Conservation (phyloP, 2,797 vertebrate species). For the Botia kubotai region DNA sequence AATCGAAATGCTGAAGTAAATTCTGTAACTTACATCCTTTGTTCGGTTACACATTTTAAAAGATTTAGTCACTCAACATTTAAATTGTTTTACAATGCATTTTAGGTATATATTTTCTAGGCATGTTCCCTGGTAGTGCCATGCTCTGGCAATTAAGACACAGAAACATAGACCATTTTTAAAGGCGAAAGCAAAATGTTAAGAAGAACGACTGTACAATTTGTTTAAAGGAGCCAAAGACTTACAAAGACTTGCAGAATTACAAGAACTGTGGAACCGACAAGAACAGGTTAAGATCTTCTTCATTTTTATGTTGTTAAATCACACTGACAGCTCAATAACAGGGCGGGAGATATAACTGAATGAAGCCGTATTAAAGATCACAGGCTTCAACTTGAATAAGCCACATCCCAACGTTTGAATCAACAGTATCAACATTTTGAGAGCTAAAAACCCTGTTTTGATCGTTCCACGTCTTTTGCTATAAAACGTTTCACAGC, state of each 20-base stretch:
- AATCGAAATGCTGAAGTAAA: not conserved
- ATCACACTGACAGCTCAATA: not conserved
- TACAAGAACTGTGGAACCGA: not conserved
- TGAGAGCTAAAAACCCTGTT: constrained; percentile 20
- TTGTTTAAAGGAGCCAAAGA: too few relatives aligned
- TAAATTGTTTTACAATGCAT: too few relatives aligned
- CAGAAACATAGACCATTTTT: too few relatives aligned
- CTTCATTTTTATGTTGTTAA: not conserved
- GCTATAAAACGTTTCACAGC: constrained; percentile 55
- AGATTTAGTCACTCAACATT: not conserved
- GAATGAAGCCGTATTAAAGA: not conserved
- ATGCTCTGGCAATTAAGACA: too few relatives aligned
- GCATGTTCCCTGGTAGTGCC: too few relatives aligned
- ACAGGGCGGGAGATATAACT: not conserved
- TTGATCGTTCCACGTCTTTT: constrained; percentile 24
- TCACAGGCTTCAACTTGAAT: not conserved
- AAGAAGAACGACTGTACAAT: too few relatives aligned
- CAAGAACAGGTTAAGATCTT: not conserved
- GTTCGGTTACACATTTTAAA: constrained; percentile 5
- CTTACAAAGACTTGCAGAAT: not conserved
- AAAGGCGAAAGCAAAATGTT: too few relatives aligned
- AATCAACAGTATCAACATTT: not conserved
- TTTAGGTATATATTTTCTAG: too few relatives aligned
- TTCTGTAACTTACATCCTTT: constrained; percentile 24
- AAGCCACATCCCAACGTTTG: not conserved